Conservation (phyloP, 2,797 vertebrate species). For the Pelodytes ibericus region DNA sequence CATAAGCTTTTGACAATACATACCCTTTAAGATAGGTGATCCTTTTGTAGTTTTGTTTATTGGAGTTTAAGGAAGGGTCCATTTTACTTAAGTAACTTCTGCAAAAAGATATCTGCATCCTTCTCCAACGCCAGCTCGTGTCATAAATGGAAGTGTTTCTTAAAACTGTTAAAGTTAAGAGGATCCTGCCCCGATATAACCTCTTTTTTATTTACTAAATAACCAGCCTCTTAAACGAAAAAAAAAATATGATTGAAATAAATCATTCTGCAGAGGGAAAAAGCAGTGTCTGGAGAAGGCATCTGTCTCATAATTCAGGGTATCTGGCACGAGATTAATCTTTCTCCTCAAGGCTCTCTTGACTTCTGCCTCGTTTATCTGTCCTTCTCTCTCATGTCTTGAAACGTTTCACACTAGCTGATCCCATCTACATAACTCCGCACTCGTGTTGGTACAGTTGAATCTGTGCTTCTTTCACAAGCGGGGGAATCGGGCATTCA, state of each 20-base stretch:
- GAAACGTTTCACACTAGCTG: slow-evolving; percentile 31
- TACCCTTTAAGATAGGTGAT: too few relatives aligned
- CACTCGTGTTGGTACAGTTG: too few relatives aligned
- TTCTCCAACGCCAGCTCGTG: too few relatives aligned
- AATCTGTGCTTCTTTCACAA: too few relatives aligned
- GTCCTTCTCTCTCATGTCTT: slow-evolving; percentile 14
- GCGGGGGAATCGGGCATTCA: too few relatives aligned
- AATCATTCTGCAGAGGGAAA: slow-evolving; percentile 13
- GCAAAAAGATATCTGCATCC: too few relatives aligned
- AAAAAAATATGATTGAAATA: slow-evolving; percentile 16
- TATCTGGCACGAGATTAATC: slow-evolving; percentile 32
- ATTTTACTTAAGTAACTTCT: too few relatives aligned
- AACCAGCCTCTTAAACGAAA: neutral
- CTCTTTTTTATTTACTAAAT: slow-evolving; percentile 1
- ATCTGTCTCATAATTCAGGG: slow-evolving; percentile 4
- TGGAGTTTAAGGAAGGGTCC: too few relatives aligned
- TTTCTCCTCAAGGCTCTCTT: slow-evolving; percentile 32
- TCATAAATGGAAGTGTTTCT: neutral
- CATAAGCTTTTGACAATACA: too few relatives aligned
- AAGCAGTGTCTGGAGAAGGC: neutral
- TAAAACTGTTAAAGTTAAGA: neutral
- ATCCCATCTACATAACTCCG: slow-evolving; percentile 15
- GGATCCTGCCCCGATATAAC: neutral
- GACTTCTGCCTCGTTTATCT: slow-evolving; percentile 22
- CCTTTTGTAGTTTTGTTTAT: too few relatives aligned